Conservation (phyloP, 2,113 vertebrate species). For the Scomber japonicus region DNA sequence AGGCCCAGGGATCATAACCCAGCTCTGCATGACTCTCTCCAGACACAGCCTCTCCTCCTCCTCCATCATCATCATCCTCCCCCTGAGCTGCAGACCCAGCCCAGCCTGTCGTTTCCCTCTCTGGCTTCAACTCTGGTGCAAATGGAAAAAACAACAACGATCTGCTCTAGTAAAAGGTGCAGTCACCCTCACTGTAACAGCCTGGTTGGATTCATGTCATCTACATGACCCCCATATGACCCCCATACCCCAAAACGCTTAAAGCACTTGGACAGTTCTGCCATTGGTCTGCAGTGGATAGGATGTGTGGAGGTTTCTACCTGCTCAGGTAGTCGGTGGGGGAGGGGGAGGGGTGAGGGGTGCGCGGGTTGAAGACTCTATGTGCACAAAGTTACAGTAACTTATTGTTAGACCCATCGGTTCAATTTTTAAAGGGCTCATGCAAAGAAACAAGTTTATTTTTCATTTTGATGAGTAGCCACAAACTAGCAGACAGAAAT, state of each 20-base stretch:
- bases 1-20: slow-evolving; percentile 90
- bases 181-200: background rate
- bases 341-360: background rate
- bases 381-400: background rate
- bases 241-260: slow-evolving; percentile 18
- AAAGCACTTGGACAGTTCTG: background rate
- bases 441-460: background rate
- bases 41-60: background rate
- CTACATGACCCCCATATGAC: background rate
- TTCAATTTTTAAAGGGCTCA: slow-evolving; percentile 16
- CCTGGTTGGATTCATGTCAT: slow-evolving; percentile 10
- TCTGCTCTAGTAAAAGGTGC: background rate
- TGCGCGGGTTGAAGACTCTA: background rate
- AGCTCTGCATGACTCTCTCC: background rate
- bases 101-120: background rate
- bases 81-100: background rate
- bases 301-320: background rate
- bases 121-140: slow-evolving; percentile 11
- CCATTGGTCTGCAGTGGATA: background rate
- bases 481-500: slow-evolving; percentile 12
- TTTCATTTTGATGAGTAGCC: background rate
- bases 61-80: background rate
- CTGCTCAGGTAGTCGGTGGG: slow-evolving; percentile 9
- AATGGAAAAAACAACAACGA: background rate
- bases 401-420: background rate